Base-by-base conservation (phyloP, 2,797 vertebrate species). In the Alauda arvensis region DNA sequence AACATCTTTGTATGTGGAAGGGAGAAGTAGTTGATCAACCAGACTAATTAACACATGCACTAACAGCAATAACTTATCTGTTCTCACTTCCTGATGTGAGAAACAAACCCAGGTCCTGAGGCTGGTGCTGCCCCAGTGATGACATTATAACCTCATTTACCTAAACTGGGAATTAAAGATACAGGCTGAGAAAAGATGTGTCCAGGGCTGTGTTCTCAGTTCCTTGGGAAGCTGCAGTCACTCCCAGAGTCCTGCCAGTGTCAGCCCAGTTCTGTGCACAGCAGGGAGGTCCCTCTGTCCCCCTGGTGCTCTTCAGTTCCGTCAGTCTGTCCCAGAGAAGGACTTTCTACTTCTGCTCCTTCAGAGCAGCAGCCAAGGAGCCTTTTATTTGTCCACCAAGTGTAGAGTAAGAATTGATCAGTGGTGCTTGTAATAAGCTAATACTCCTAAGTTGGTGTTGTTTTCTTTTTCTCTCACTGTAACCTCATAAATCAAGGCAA, bases 31-130 rank as follows among this genome's bases (percentile, higher is more conserved):
- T 12, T 49, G 51, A 70, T 48, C 18, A 29, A 25, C 89, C 77
- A 65, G 71, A 46, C 60, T 43, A 51, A 85, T 76, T 51, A 77
- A 49, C 20, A 16, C 0, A 0, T 34, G 17, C 25, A 34, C 39
- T 71, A n/a, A 79, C 59, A 94, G 95, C 95, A 96, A 95, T 94
- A 95, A 91, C 28, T 80, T 1, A 2, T 10, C 56, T 78, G n/a
- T 46, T 69, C 65, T 79, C 62, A 52, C 12, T 56, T 90, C 48
- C 78, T 49, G 31, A 40, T 59, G 72, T 69, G 84, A 83, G 52
- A 57, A 84, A 65, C 43, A 60, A 67, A 83, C 24, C 16, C 81
- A 62, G 80, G 79, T 74, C 42, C 1, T 7, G 8, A 23, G 51
- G 55, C 74, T 62, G 86, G 31, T 29, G 78, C 53, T 67, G 62